phyloP scores from a whole-genome alignment of 2,797 vertebrate species.

The Synanceia verrucosa region DNA sequence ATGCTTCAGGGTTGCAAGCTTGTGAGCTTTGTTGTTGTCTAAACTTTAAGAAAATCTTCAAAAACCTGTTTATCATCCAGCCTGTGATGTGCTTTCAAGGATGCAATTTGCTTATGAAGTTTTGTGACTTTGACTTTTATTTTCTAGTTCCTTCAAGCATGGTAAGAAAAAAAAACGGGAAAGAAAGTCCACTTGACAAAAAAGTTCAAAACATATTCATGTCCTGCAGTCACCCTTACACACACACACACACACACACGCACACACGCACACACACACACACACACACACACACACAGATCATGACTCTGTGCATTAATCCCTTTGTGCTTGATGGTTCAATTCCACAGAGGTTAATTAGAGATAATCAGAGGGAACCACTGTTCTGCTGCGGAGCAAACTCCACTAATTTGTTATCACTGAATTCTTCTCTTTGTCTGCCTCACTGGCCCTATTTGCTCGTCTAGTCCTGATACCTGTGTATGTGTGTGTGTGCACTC shows the following conservation, averaged over 20 bases:
- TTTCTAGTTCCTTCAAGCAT: background rate
- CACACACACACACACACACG: background rate
- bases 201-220: slow-evolving; percentile 12
- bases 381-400: slow-evolving; percentile 73
- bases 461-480: slow-evolving; percentile 13
- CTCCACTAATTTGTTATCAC: slow-evolving; percentile 71
- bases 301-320: slow-evolving; percentile 61
- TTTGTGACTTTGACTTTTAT: slow-evolving; percentile 9
- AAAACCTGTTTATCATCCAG: background rate
- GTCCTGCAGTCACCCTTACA: slow-evolving; percentile 3
- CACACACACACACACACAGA: slow-evolving; percentile 34
- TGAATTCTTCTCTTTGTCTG: slow-evolving; percentile 62
- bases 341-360: slow-evolving; percentile 83
- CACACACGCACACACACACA: slow-evolving; percentile 8
- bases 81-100: slow-evolving; percentile 1
- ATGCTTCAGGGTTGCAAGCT: background rate
- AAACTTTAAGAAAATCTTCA: background rate
- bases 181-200: background rate
- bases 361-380: slow-evolving; percentile 77
- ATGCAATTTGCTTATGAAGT: background rate
- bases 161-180: background rate
- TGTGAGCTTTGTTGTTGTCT: background rate
- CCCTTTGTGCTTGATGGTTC: slow-evolving; percentile 62
- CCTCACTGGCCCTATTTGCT: slow-evolving; percentile 31
- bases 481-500: slow-evolving; percentile 12